These are phyloP conservation scores for Palythoa caribaeorum DNA, from an alignment of 92 coral and sea anemone species.

Conservation along the genomic window DNA sequence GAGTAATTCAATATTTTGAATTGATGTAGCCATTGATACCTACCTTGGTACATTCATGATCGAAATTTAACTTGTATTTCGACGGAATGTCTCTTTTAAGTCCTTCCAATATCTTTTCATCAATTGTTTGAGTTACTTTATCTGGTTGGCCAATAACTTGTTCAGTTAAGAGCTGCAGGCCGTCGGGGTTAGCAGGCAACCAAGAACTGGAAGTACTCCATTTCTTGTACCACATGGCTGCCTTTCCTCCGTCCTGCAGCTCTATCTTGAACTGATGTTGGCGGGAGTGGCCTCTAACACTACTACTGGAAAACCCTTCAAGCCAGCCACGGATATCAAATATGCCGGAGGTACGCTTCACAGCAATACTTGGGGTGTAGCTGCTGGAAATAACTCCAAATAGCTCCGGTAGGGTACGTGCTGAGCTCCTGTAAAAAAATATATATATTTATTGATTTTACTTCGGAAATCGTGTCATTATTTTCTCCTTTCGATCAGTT, in stretches of 20 bases:
- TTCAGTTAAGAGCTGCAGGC: not conserved
- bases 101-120: not conserved
- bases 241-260: not conserved
- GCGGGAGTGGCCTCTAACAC: not conserved
- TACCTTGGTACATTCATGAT: not conserved
- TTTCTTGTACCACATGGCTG: not conserved
- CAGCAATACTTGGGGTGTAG: not conserved
- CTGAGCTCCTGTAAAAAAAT: not conserved
- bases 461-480: too few relatives aligned
- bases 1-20: not conserved
- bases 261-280: conserved; percentile 18
- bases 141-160: not conserved
- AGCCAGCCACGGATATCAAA: not conserved
- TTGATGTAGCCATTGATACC: not conserved
- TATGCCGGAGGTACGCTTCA: not conserved
- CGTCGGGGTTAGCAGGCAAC: not conserved
- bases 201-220: not conserved
- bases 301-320: not conserved
- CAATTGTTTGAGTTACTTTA: not conserved
- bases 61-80: not conserved
- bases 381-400: not conserved
- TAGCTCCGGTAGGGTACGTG: not conserved
- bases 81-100: not conserved
- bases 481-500: too few relatives aligned
- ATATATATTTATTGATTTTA: too few relatives aligned